These are phyloP conservation scores for Notarius lentiginosus DNA, from an alignment of 2,113 vertebrate genomes.

Conservation along the genomic window DNA sequence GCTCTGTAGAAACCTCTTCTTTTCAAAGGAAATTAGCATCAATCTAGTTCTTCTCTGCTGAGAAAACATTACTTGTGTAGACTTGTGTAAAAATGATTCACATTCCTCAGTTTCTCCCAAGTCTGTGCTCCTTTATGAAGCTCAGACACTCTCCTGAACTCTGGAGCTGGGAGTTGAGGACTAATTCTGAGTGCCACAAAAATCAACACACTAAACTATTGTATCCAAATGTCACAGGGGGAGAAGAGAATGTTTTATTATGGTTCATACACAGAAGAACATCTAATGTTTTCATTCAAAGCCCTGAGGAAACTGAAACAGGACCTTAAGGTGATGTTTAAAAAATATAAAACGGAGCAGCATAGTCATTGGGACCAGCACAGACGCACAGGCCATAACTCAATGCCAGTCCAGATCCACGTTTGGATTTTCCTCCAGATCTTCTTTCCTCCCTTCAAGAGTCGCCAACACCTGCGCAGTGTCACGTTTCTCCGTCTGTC, in stretches of 20 bases:
- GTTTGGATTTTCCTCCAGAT: constrained; percentile 26
- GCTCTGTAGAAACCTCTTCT: neutral
- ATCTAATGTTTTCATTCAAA: neutral
- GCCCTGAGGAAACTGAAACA: neutral
- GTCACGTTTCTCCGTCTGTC: constrained; percentile 33
- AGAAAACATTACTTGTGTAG: neutral
- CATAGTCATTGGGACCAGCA: constrained; percentile 42
- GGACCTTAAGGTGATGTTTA: constrained; percentile 12
- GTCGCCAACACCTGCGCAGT: constrained; percentile 27
- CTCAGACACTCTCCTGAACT: neutral
- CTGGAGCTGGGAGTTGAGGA: neutral
- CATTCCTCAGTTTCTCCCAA: neutral
- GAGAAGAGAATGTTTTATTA: neutral
- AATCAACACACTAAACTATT: neutral
- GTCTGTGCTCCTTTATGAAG: neutral
- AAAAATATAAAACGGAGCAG: constrained; percentile 51
- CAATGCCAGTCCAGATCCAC: constrained; percentile 27
- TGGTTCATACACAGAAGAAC: no score
- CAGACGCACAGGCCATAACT: neutral
- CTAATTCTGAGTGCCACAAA: neutral
- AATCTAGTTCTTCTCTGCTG: neutral
- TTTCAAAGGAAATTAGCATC: neutral
- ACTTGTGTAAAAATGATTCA: neutral
- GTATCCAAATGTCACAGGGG: neutral
- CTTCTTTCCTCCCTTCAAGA: constrained; percentile 26